Evolutionary conservation across 2,797 vertebrate genomes (phyloP).

Genomic region (Masticophis lateralis): DNA sequence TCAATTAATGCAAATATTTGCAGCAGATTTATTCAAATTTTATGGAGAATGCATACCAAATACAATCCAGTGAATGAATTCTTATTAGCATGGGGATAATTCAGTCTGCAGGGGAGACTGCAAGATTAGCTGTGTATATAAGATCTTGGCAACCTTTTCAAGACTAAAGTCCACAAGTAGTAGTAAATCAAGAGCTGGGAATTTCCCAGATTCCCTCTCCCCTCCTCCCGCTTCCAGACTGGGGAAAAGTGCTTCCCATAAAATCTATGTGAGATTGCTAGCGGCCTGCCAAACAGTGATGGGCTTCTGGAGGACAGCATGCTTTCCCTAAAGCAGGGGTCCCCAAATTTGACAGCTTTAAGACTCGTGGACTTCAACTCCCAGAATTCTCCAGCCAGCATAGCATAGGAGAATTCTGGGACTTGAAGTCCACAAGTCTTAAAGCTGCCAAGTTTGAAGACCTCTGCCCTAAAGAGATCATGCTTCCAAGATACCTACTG

Average conservation of each 20-base stretch:
- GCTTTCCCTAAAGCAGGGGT: background rate
- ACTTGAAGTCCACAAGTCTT: too few relatives aligned
- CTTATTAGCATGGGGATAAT: background rate
- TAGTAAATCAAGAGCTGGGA: background rate
- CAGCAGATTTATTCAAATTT: background rate
- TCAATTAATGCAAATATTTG: background rate
- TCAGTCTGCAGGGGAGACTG: background rate
- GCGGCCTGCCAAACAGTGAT: background rate
- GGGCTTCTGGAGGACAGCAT: background rate
- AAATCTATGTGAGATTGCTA: background rate
- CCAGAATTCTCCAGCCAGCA: too few relatives aligned
- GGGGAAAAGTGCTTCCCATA: background rate
- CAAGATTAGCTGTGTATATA: background rate
- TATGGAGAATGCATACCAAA: background rate
- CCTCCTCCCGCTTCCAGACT: background rate
- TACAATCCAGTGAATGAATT: background rate
- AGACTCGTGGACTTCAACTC: too few relatives aligned
- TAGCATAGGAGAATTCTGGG: too few relatives aligned
- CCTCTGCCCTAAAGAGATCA: background rate
- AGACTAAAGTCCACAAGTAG: background rate
- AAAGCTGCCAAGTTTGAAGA: too few relatives aligned
- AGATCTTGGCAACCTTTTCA: background rate
- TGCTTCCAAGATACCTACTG: background rate
- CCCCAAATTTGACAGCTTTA: too few relatives aligned
- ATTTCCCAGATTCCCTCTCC: background rate